Percentiles rank a stretch among this genome's conserved stretches.
Evolutionary conservation across 2,113 vertebrate species (phyloP).

Genomic region (Lampris incognitus): DNA sequence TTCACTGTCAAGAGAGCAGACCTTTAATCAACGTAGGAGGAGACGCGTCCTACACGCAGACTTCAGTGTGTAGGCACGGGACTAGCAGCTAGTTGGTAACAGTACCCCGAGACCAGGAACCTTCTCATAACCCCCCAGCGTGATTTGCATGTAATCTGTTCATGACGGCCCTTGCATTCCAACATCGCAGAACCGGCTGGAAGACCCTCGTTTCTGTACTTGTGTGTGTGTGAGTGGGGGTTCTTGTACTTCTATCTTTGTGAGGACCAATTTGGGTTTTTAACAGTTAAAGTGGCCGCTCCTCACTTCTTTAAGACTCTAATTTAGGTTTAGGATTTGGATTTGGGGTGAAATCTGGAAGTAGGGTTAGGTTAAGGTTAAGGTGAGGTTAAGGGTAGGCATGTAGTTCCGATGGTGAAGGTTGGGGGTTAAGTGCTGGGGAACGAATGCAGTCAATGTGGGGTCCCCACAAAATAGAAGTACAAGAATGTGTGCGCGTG

Average conservation of each 20-base stretch:
- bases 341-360: too few relatives aligned
- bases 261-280: background rate
- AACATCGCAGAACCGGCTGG: conserved; percentile 45
- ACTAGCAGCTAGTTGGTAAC: conserved; percentile 12
- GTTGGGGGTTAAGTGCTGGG: too few relatives aligned
- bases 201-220: conserved; percentile 46
- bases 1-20: conserved; percentile 63
- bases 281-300: background rate
- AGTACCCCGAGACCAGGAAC: conserved; percentile 30
- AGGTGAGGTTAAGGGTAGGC: too few relatives aligned
- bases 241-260: conserved; percentile 20
- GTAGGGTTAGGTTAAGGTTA: too few relatives aligned
- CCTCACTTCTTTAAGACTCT: too few relatives aligned
- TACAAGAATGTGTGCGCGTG: too few relatives aligned
- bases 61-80: too few relatives aligned
- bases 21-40: conserved; percentile 60
- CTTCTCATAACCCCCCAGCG: conserved; percentile 38
- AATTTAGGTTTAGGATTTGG: too few relatives aligned
- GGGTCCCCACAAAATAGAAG: too few relatives aligned
- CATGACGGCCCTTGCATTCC: conserved; percentile 66
- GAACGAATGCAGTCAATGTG: too few relatives aligned
- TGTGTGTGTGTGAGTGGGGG: background rate
- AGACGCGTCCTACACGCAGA: conserved; percentile 18
- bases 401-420: too few relatives aligned
- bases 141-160: conserved; percentile 67